phyloP scores from a whole-genome alignment of 2,888 invertebrate genomes.

The Harpalus rubripes region DNA sequence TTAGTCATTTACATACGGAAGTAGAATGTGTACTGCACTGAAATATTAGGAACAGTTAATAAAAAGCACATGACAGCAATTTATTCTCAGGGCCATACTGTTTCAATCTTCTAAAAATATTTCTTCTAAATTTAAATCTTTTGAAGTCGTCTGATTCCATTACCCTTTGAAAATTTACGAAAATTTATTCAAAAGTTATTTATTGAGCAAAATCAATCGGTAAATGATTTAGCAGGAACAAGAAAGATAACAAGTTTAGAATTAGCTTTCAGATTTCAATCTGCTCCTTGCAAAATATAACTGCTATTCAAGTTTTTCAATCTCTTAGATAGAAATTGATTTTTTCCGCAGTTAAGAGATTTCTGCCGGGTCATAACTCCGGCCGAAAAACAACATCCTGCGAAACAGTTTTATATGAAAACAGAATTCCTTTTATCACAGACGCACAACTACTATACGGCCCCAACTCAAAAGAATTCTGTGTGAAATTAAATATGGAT shows the following conservation, averaged over 20 bases:
- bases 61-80: not conserved
- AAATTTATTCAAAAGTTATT: constrained; percentile 2
- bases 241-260: constrained; percentile 48
- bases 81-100: not conserved
- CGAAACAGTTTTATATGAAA: constrained; percentile 43
- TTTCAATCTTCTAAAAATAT: not conserved
- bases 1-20: not conserved
- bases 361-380: constrained; percentile 53
- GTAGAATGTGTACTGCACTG: not conserved
- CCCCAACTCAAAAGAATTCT: not conserved
- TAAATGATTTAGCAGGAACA: constrained; percentile 39
- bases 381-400: constrained; percentile 44
- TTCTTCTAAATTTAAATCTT: constrained; percentile 3
- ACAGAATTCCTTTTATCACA: constrained; percentile 24
- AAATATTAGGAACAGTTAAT: not conserved
- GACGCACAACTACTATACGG: not conserved
- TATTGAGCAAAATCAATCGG: constrained; percentile 13
- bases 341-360: constrained; percentile 40
- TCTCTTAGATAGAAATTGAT: constrained; percentile 53
- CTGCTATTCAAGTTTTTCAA: constrained; percentile 49
- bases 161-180: not conserved
- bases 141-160: not conserved
- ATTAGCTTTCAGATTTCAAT: constrained; percentile 39
- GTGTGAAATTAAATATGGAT: not conserved
- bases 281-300: constrained; percentile 35